Evolutionary conservation across 2,888 invertebrate genomes (phyloP).

Genomic region (Junonia oenone): DNA sequence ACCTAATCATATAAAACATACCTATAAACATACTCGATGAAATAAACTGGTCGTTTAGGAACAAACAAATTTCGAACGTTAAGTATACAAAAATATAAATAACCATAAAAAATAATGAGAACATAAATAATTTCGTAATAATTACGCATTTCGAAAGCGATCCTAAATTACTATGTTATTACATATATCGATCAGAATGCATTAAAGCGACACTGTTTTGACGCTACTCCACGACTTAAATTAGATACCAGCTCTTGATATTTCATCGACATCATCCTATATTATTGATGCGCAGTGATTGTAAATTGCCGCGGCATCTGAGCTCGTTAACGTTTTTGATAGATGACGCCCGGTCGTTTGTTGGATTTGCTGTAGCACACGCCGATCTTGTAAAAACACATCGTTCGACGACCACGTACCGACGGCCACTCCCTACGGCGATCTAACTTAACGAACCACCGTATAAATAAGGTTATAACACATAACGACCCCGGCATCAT

Average conservation of each 20-base stretch:
- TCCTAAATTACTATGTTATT: conserved; percentile 17
- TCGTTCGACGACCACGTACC: conserved; percentile 72
- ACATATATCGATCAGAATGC: conserved; percentile 22
- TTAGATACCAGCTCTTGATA: conserved; percentile 43
- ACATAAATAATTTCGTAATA: conserved; percentile 7
- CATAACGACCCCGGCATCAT: conserved; percentile 42
- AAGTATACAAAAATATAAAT: background rate
- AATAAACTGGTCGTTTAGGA: conserved; percentile 3
- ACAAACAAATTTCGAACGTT: conserved; percentile 1
- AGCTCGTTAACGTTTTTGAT: conserved; percentile 78
- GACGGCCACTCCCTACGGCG: conserved; percentile 75
- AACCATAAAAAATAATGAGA: conserved; percentile 4
- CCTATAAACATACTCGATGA: background rate
- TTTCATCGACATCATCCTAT: conserved; percentile 64
- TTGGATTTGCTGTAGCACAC: conserved; percentile 73
- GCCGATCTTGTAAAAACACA: conserved; percentile 69
- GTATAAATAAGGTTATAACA: conserved; percentile 59
- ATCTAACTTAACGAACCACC: conserved; percentile 73
- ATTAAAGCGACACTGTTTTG: conserved; percentile 43
- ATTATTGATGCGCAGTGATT: conserved; percentile 68
- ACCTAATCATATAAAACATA: background rate
- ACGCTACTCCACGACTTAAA: conserved; percentile 43
- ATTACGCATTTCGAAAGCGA: conserved; percentile 2
- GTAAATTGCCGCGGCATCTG: conserved; percentile 69
- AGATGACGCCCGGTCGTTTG: conserved; percentile 74